Evolutionary conservation across 2,888 invertebrate genomes (phyloP).

Genomic region (Agrilus mali): DNA sequence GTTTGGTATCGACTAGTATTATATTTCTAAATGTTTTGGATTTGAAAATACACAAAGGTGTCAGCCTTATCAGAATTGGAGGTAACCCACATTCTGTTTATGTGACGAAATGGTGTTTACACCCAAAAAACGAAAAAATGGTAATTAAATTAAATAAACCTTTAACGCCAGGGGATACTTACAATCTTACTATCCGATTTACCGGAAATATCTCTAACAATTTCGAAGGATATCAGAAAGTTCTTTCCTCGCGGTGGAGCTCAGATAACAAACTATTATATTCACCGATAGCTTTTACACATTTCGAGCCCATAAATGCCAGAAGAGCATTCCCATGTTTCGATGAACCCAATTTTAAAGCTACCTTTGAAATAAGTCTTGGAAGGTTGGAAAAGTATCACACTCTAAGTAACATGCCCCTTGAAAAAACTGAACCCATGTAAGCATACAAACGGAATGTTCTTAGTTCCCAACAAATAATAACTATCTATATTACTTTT

Average conservation of each 20-base stretch:
- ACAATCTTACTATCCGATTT: conserved; percentile 42
- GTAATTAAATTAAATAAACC: too few species aligned
- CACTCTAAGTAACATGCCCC: conserved; percentile 64
- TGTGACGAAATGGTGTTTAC: too few species aligned
- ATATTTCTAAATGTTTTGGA: too few species aligned
- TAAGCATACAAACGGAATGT: conserved; percentile 28
- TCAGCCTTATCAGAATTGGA: too few species aligned
- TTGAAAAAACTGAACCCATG: conserved; percentile 35
- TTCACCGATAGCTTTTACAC: too few species aligned
- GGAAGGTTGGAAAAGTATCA: conserved; percentile 46
- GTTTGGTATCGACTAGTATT: conserved; percentile 33
- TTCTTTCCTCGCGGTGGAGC: conserved; percentile 38
- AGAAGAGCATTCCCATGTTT: too few species aligned
- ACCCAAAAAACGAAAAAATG: too few species aligned
- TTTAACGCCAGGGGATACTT: conserved; percentile 37
- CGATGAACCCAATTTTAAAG: too few species aligned
- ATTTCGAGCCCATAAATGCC: too few species aligned
- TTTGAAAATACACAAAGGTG: too few species aligned
- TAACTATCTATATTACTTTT: conserved; percentile 20
- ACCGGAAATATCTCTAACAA: conserved; percentile 43
- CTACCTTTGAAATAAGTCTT: conserved; percentile 48
- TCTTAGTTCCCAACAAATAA: conserved; percentile 2
- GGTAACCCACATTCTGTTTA: too few species aligned
- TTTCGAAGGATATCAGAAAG: conserved; percentile 52
- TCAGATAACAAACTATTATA: conserved; percentile 38